Evolutionary conservation across 2,113 vertebrate species (phyloP).

Genomic region (Phalacrocorax aristotelis): DNA sequence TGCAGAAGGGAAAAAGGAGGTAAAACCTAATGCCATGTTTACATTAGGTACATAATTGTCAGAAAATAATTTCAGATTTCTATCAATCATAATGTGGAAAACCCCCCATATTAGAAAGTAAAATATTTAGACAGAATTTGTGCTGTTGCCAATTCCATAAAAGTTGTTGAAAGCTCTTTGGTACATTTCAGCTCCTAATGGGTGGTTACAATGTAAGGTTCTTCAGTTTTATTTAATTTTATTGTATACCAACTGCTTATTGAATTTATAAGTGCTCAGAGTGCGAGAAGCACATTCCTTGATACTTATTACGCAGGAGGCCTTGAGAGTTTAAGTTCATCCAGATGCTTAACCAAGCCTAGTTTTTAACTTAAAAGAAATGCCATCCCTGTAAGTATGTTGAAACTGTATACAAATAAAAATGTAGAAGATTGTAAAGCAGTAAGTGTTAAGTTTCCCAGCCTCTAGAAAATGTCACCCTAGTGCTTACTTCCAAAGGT

Average conservation of each 20-base stretch:
- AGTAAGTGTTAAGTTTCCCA: neutral
- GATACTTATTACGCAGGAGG: neutral
- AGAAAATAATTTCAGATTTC: neutral
- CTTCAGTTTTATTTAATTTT: neutral
- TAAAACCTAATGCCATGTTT: neutral
- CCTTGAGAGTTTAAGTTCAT: neutral
- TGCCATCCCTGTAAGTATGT: neutral
- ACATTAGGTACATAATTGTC: neutral
- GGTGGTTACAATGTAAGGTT: neutral
- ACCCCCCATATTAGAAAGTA: neutral
- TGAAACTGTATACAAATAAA: neutral
- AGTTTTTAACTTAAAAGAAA: neutral
- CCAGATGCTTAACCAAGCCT: neutral
- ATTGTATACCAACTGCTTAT: neutral
- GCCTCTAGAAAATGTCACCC: neutral
- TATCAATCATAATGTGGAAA: neutral
- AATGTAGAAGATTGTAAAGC: neutral
- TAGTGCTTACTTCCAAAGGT: neutral
- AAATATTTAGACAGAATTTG: neutral
- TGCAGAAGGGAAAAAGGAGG: constrained; percentile 29
- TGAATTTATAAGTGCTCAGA: neutral
- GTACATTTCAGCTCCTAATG: neutral
- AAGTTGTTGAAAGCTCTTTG: neutral
- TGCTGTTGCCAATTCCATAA: neutral
- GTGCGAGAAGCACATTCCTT: neutral